Base-by-base conservation (phyloP, 2,888 invertebrate species). In the Ophion costatus region DNA sequence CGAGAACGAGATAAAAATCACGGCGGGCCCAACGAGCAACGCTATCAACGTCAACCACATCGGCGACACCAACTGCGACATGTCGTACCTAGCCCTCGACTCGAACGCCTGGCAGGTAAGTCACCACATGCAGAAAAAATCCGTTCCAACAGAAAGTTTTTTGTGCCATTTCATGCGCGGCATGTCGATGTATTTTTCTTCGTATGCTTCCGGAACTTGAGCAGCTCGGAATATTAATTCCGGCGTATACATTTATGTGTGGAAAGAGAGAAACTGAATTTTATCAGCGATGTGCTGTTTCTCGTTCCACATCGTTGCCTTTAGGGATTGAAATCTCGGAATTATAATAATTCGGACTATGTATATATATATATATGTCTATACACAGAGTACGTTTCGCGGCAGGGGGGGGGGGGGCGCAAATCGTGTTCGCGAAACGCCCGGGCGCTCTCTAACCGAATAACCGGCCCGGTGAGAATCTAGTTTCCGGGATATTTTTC, bases 81-180 rank as follows among this genome's bases (percentile, higher is more conserved):
- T 94, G 94, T 93, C 93, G 83, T 94, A 94, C 88, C 91, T 94
- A 88, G 94, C 94, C 75, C 90, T 94, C 90, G 94, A 94, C 90
- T 92, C 93, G 88, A 94, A 94, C 86, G 94, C 94, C 84, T 94
- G 94, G 94, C 94, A 94, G 94, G 94, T 94, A 88, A 88, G 92
- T 89, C 81, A 79, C 7, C 38, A 64, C 33, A 17, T 33, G 33
- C 9, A 42, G 9, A 38, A 33, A 14, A 42, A 57, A n/a, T 51
- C 20, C 3, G 24, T 24, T 63, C 5, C 3, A 63, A 24, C 10
- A 5, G 38, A 38, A 38, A 6, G 1, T 38, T 9, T 33, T 38
- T 7, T 0, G 7, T 7, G 1, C 0, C 7, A 38, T 38, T 38
- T 5, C 38, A 1, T 38, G 7, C 0, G 7, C 7, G 9, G 9